Evolutionary conservation across 1,140 invertebrate genomes (phyloP).

Genomic region (Hylaeus volcanicus): DNA sequence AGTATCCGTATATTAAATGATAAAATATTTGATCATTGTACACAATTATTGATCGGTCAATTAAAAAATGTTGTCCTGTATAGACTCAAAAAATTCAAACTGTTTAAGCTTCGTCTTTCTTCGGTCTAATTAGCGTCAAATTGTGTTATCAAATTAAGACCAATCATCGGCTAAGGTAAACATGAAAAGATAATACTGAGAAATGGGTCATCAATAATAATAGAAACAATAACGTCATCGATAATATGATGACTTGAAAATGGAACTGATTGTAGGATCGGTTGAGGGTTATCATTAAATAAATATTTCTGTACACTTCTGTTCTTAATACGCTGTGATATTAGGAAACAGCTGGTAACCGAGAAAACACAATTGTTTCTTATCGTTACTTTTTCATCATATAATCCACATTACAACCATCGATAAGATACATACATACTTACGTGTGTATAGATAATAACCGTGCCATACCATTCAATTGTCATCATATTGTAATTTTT

Average conservation of each 20-base stretch:
- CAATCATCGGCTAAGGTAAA: background rate
- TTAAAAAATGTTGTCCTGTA: too few relatives aligned
- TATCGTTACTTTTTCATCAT: background rate
- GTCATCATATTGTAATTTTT: background rate
- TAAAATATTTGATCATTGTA: too few relatives aligned
- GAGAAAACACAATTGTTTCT: background rate
- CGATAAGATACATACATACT: conserved; percentile 33
- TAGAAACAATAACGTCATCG: background rate
- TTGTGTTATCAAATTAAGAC: too few relatives aligned
- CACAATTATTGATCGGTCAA: too few relatives aligned
- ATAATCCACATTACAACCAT: background rate
- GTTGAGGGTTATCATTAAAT: background rate
- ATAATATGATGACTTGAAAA: too few relatives aligned
- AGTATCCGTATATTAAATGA: too few relatives aligned
- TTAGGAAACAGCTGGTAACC: background rate
- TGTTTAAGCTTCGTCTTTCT: too few relatives aligned
- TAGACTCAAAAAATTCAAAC: too few relatives aligned
- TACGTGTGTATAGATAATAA: conserved; percentile 7
- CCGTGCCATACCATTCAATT: conserved; percentile 1
- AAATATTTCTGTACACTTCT: background rate
- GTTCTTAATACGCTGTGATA: background rate
- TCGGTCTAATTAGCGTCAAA: too few relatives aligned
- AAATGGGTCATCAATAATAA: background rate
- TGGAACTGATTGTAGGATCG: too few relatives aligned
- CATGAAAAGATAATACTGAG: background rate